phyloP scores from a whole-genome alignment of 2,113 vertebrate genomes.

The Willisornis vidua region DNA sequence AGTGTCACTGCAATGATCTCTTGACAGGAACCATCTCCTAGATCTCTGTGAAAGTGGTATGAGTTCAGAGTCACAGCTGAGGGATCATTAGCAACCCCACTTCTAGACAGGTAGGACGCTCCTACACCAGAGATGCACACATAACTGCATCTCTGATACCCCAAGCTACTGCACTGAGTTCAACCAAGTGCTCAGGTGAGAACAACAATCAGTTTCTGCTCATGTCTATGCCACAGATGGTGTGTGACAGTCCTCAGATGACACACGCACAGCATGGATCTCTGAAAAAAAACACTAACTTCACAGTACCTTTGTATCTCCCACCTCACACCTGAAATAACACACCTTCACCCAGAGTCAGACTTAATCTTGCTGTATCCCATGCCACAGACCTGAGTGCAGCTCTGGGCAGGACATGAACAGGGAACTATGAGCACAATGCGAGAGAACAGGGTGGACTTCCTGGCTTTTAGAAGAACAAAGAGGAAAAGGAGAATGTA shows the following conservation, averaged over 20 bases:
- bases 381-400: neutral
- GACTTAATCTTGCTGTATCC: neutral
- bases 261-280: neutral
- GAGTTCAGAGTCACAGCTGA: neutral
- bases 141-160: too few relatives aligned
- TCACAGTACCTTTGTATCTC: neutral
- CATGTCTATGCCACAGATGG: neutral
- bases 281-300: neutral
- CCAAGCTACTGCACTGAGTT: neutral
- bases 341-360: neutral
- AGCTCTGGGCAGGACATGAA: neutral
- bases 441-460: neutral
- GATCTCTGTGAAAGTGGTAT: neutral
- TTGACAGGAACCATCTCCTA: neutral
- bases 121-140: neutral
- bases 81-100: neutral
- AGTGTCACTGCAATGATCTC: neutral
- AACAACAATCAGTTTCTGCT: neutral
- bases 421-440: neutral
- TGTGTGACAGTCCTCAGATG: neutral
- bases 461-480: neutral
- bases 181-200: neutral
- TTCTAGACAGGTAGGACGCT: neutral
- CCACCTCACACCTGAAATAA: neutral
- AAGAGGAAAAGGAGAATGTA: neutral